phyloP scores from a whole-genome alignment of 2,113 vertebrate genomes.

The Ceuthmochares aereus region DNA sequence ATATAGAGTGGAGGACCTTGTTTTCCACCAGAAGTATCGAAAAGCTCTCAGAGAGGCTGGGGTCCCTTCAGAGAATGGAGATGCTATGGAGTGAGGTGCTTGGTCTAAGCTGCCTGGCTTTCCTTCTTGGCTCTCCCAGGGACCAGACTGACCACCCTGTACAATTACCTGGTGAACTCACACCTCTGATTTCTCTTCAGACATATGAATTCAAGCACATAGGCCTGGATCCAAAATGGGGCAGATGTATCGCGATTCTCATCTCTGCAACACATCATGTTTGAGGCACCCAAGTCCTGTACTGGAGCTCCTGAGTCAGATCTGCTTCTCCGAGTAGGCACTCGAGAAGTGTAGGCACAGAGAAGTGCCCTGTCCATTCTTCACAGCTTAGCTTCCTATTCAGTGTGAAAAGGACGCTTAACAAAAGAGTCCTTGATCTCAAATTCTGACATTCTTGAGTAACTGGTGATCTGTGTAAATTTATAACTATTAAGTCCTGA shows the following conservation, averaged over 20 bases:
- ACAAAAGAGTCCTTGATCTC: neutral
- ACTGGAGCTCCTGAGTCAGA: neutral
- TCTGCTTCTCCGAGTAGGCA: neutral
- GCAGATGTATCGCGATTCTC: fast-evolving
- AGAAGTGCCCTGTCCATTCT: neutral
- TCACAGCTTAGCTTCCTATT: neutral
- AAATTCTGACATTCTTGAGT: neutral
- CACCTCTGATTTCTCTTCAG: neutral
- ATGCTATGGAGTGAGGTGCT: neutral
- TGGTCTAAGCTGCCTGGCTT: neutral
- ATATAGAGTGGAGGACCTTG: fast-evolving
- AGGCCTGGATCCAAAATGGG: neutral
- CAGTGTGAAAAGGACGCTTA: neutral
- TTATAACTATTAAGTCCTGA: fast-evolving
- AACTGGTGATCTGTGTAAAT: neutral
- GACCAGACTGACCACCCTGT: fast-evolving
- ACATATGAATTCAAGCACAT: fast-evolving
- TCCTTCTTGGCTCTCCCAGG: neutral
- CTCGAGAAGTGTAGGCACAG: neutral
- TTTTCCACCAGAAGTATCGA: neutral
- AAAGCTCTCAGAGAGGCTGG: neutral
- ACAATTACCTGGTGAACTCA: neutral
- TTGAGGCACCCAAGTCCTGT: neutral
- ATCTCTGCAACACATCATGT: neutral
- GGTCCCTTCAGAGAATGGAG: neutral